Conservation (phyloP, 2,113 vertebrate species). For the Zootoca vivipara region DNA sequence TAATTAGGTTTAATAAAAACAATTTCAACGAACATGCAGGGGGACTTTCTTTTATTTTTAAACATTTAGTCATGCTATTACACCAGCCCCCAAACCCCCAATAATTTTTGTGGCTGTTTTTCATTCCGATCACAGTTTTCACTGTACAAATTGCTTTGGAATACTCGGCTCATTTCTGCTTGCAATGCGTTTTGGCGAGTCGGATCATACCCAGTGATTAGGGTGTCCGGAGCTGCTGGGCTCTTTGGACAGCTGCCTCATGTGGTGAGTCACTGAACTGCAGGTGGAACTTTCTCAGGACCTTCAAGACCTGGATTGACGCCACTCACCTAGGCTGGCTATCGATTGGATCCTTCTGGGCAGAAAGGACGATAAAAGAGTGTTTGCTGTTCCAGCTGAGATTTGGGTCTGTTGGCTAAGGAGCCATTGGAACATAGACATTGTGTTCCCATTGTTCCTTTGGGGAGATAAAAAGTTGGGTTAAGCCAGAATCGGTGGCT, state of each 20-base stretch:
- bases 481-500: too few species aligned
- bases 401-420: too few species aligned
- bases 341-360: not conserved
- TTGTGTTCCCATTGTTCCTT: too few species aligned
- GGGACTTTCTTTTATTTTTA: not conserved
- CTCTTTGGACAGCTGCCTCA: not conserved
- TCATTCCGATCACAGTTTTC: not conserved
- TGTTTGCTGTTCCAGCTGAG: too few species aligned
- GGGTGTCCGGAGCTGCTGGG: not conserved
- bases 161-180: not conserved
- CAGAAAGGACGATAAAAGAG: too few species aligned
- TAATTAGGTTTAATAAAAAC: constrained; percentile 4
- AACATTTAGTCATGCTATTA: not conserved
- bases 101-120: not conserved
- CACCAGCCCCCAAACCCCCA: not conserved
- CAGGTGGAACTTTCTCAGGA: not conserved
- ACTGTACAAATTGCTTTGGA: not conserved
- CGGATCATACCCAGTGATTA: too few species aligned
- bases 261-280: not conserved
- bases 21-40: not conserved
- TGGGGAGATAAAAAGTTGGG: too few species aligned
- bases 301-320: too few species aligned
- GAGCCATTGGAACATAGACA: too few species aligned
- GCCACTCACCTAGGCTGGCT: too few species aligned
- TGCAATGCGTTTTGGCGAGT: too few species aligned